phyloP scores from a whole-genome alignment of 2,113 vertebrate species.

The Campylomormyrus numenius region DNA sequence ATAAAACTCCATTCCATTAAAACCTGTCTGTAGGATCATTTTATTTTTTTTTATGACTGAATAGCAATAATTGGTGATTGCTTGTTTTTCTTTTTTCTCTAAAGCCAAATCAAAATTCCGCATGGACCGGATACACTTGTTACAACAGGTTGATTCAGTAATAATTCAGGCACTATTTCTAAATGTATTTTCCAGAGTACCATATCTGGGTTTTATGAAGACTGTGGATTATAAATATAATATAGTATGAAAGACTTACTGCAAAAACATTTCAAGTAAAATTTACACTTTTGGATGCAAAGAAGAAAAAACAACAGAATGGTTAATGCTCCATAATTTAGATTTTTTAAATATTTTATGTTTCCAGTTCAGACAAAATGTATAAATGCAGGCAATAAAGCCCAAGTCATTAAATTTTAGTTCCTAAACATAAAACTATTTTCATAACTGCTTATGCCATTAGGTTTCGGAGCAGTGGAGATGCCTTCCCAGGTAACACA shows the following conservation, averaged over 20 bases:
- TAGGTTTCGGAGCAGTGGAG: neutral
- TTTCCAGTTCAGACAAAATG: neutral
- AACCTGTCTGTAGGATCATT: neutral
- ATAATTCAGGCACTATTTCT: neutral
- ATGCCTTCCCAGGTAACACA: neutral
- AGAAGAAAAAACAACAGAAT: neutral
- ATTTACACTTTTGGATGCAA: neutral
- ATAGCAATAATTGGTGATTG: neutral
- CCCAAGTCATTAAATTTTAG: neutral
- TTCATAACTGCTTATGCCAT: neutral
- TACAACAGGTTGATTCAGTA: conserved; percentile 2
- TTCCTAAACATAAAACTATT: neutral
- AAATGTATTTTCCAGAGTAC: conserved; percentile 1
- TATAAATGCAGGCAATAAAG: neutral
- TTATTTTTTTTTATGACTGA: neutral
- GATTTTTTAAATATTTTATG: neutral
- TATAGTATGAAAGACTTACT: neutral
- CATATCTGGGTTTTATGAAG: neutral
- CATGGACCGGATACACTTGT: neutral
- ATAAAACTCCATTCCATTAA: neutral
- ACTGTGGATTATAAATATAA: conserved; percentile 2
- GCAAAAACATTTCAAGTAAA: neutral
- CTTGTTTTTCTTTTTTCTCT: neutral
- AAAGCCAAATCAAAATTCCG: neutral
- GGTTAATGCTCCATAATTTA: neutral